A percentile compares a stretch with the other conserved stretches of the same genome.
These are phyloP conservation scores for Cinclus cinclus DNA, from an alignment of 2,113 vertebrate species.

Conservation along the genomic window DNA sequence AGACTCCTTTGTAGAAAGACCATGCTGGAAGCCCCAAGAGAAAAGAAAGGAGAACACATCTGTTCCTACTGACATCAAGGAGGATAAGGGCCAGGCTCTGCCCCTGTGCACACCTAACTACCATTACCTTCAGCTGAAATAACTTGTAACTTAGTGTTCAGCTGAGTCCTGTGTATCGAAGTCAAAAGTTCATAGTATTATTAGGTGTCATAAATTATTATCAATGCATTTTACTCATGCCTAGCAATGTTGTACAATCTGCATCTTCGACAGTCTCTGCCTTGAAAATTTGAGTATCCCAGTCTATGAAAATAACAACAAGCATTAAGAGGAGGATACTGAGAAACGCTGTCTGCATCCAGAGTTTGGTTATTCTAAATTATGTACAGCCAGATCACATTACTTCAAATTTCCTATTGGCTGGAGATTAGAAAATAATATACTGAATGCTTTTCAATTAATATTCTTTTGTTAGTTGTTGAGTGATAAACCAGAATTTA, in stretches of 20 bases:
- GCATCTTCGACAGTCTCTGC: background rate
- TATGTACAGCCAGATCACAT: background rate
- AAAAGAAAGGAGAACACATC: background rate
- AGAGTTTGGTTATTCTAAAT: background rate
- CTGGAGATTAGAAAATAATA: background rate
- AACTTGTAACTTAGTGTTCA: background rate
- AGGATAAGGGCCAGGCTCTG: background rate
- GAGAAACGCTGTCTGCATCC: background rate
- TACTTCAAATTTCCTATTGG: background rate
- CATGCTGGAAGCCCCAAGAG: background rate
- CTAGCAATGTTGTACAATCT: background rate
- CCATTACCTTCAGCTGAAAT: background rate
- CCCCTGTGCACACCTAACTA: background rate
- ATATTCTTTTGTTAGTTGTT: background rate
- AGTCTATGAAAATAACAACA: background rate
- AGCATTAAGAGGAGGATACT: background rate
- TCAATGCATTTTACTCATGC: background rate
- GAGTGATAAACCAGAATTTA: background rate
- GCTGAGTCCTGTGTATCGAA: background rate
- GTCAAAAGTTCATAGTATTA: background rate
- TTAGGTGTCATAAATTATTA: background rate
- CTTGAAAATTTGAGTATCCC: background rate
- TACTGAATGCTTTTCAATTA: background rate
- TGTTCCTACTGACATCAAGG: background rate
- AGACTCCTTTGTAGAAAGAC: background rate